Evolutionary conservation across 2,113 vertebrate genomes (phyloP).

Genomic region (Saguinus imperator): DNA sequence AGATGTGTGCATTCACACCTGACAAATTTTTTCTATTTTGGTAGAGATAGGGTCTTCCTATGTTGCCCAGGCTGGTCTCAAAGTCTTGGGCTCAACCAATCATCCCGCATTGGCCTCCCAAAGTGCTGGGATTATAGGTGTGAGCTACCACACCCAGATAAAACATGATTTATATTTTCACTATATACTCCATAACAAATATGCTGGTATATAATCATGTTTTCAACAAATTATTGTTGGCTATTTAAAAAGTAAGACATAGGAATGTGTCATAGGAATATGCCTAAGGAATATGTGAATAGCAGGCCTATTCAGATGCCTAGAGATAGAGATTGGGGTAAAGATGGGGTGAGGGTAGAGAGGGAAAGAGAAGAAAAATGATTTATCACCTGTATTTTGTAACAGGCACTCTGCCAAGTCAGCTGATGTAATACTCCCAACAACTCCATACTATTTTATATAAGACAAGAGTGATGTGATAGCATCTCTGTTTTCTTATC

Average conservation of each 20-base stretch:
- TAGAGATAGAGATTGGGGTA: not conserved
- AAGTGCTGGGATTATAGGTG: too few species aligned
- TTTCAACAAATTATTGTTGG: slow-evolving; percentile 31
- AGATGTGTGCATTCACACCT: too few species aligned
- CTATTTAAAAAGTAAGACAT: slow-evolving; percentile 31
- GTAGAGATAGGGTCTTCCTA: too few species aligned
- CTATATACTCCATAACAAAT: not conserved
- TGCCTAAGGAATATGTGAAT: not conserved
- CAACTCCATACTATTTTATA: slow-evolving; percentile 2
- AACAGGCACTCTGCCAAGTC: not conserved
- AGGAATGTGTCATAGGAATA: not conserved
- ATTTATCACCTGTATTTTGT: not conserved
- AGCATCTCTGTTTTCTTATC: slow-evolving; percentile 14
- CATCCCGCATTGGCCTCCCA: too few species aligned
- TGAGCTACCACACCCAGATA: too few species aligned
- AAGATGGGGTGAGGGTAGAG: not conserved
- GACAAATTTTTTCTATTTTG: too few species aligned
- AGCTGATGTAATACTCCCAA: not conserved
- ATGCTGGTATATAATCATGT: not conserved
- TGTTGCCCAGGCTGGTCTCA: too few species aligned
- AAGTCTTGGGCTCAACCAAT: too few species aligned
- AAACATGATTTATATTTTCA: slow-evolving; percentile 36
- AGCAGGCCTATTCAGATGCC: not conserved
- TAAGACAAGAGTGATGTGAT: slow-evolving; percentile 1
- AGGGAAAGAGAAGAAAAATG: slow-evolving; percentile 9